phyloP scores from a whole-genome alignment of 1,140 invertebrate species.

The Pseudoatta argentina region DNA sequence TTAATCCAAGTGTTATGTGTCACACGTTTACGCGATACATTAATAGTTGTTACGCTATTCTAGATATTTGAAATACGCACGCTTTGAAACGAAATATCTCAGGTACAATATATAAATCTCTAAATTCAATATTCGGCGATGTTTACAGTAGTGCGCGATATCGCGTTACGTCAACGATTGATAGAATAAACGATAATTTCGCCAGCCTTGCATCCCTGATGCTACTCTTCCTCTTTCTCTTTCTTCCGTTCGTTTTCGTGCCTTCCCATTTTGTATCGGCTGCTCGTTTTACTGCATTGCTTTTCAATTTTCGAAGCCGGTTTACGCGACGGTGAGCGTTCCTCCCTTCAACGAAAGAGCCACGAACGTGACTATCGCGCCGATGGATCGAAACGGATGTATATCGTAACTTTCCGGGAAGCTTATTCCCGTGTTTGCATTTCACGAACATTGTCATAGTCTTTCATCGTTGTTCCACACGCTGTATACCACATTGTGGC shows the following conservation, averaged over 20 bases:
- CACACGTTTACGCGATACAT: neutral
- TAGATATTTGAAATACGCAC: conserved; percentile 8
- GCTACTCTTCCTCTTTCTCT: neutral
- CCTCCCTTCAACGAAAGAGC: conserved; percentile 55
- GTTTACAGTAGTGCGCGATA: conserved; percentile 1
- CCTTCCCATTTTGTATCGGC: conserved; percentile 15
- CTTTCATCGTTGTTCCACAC: conserved; percentile 51
- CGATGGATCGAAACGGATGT: conserved; percentile 64
- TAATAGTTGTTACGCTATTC: conserved; percentile 5
- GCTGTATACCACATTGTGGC: conserved; percentile 29
- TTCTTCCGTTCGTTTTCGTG: conserved; percentile 35
- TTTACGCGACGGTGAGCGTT: conserved; percentile 44
- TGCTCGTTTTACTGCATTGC: conserved; percentile 46
- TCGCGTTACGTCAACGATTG: conserved; percentile 26
- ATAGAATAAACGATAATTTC: conserved; percentile 54
- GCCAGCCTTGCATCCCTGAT: conserved; percentile 4
- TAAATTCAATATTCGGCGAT: conserved; percentile 33
- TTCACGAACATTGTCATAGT: conserved; percentile 58
- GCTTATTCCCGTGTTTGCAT: conserved; percentile 56
- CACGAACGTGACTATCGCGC: conserved; percentile 61
- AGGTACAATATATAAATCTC: conserved; percentile 19
- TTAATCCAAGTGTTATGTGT: neutral
- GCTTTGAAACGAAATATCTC: conserved; percentile 6
- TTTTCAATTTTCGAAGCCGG: conserved; percentile 62
- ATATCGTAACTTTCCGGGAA: conserved; percentile 62